phyloP scores from a whole-genome alignment of 2,113 vertebrate species.

The Corynorhinus townsendii region DNA sequence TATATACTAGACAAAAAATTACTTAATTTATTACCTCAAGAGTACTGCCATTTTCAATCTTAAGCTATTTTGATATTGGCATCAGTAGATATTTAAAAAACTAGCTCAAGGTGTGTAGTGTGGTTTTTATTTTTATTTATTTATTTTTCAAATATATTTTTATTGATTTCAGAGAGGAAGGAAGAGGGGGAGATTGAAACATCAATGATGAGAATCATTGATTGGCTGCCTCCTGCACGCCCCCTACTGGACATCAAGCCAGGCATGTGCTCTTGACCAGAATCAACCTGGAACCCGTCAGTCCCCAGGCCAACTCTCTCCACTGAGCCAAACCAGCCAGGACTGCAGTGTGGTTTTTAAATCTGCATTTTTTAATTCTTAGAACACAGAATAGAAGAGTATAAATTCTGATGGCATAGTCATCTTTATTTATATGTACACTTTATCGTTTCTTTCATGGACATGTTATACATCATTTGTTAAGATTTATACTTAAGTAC shows the following conservation, averaged over 20 bases:
- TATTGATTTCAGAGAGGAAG: too few species aligned
- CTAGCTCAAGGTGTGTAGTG: background rate
- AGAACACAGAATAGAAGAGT: background rate
- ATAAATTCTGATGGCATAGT: background rate
- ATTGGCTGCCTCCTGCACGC: too few species aligned
- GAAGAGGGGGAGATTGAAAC: too few species aligned
- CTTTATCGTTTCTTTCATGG: background rate
- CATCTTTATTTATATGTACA: background rate
- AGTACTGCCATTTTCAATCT: background rate
- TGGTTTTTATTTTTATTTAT: background rate
- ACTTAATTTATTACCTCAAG: background rate
- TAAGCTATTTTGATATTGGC: background rate
- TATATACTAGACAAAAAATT: background rate
- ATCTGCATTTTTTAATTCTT: background rate
- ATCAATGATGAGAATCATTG: too few species aligned
- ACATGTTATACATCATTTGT: background rate
- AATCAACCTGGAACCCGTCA: too few species aligned
- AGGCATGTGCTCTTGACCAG: too few species aligned
- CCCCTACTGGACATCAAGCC: too few species aligned
- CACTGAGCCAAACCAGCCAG: too few species aligned
- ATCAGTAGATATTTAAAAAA: background rate
- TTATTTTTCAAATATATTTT: too few species aligned
- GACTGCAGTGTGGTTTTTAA: background rate
- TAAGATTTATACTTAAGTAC: background rate
- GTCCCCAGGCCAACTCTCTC: too few species aligned